Evolutionary conservation across 2,888 invertebrate genomes (phyloP), one percentile per base, ranked within the genome.

Genomic region (Hyposoter dolosus): DNA sequence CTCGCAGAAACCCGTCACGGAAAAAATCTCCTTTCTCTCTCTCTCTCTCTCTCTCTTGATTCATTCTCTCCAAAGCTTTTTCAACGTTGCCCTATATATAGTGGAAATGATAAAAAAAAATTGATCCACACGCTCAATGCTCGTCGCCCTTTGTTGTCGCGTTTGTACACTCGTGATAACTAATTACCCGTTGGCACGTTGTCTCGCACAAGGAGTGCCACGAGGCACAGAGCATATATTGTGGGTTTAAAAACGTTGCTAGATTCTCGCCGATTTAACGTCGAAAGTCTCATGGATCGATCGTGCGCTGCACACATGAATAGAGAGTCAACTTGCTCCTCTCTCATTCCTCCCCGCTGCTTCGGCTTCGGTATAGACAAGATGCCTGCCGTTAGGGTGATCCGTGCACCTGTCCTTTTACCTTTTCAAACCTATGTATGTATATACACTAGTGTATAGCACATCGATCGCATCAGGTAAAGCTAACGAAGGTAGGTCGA

Each of bases 241-340:
- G 23, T 23, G 2, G 15, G 4, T 10, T 5, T 12, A 28, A 60
- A 60, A 28, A 60, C 1, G 12, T 2, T 4, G 6, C n/a, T 10
- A 40, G 4, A 23, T 53, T 63, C 65, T 50, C 45, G 85, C 47
- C 80, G 72, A 81, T 83, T 86, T 53, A 81, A 68, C 86, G 68
- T 86, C 47, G 72, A 83, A 84, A 75, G 86, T 19, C 86, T 50
- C 72, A 75, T 80, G 80, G 43, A 81, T 83, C 86, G 85, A 83
- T 85, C 83, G 68, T 28, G 15, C 28, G 23, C 60, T 23, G 23
- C 23, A 32, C 28, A 65, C 63, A 28, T 65, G 45, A 76, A n/a
- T 32, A 63, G 75, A 75, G 60, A 63, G 35, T 45, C 43, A 60
- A 60, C n/a, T 66, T 50, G 19, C 40, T 9, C 40, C 50, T 28